Evolutionary conservation across 2,113 vertebrate species (phyloP), one percentile per base, ranked within the genome.

Genomic region (Dipodomys merriami): DNA sequence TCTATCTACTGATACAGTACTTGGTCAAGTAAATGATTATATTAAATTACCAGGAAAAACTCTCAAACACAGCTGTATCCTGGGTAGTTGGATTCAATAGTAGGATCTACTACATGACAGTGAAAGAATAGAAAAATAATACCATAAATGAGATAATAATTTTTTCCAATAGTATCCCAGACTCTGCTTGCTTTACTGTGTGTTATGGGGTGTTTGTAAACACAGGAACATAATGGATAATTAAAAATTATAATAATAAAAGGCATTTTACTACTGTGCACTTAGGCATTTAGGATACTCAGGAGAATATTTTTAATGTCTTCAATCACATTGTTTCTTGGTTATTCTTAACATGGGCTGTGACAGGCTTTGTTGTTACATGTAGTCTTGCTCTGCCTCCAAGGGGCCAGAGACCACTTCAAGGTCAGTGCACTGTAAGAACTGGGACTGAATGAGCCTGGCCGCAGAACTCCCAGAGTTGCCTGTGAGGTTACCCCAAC

Each of bases 221-320:
- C 7, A 19, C 68, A 6, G 72, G 35, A 57, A 77, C 20, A 65
- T 39, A 80, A 33, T 44, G 20, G 25, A 12, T 68, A 44, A 6
- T 23, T 81, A 73, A 69, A 94, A 88, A 77, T 87, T 57, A 84
- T 0, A 85, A 27, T 27, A 15, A 12, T 78, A 69, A 83, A 62
- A 9, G 53, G 2, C 4, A 74, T 86, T 91, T 74, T 86, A 91
- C 2, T 71, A 33, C 15, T 18, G 44, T 30, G n/a, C 12, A 39
- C 4, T 69, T 35, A 71, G 44, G 12, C 15, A 81, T 57, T 67
- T 90, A 68, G 90, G 86, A 84, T 82, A 69, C 72, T 53, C 74
- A 85, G 80, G 67, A 95, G 15, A 67, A 29, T 82, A 67, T 86
- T 80, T 83, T 92, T n/a, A 88, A 27, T 93, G 82, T 68, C 84